A percentile compares a stretch with the other conserved stretches of the same genome.
phyloP scores from a whole-genome alignment of 2,113 vertebrate species.

The Sebastes fasciatus region DNA sequence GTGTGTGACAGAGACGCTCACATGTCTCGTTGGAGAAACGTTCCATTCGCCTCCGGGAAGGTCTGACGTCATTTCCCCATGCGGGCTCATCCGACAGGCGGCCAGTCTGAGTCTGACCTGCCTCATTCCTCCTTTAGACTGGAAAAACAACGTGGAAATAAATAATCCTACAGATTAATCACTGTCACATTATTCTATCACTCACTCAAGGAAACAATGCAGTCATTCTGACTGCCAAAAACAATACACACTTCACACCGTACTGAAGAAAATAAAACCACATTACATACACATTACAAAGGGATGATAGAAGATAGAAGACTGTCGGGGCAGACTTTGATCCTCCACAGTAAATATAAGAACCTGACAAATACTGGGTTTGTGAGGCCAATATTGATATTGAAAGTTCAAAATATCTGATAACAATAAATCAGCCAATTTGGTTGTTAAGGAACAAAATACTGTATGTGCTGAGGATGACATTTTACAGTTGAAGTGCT shows the following conservation, averaged over 20 bases:
- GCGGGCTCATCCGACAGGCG: constrained; percentile 79
- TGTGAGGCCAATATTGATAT: not conserved
- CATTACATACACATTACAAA: not conserved
- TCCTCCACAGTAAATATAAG: not conserved
- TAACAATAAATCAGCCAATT: not conserved
- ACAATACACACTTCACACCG: not conserved
- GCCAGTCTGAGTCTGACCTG: constrained; percentile 88
- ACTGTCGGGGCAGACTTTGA: not conserved
- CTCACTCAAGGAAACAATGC: constrained; percentile 29
- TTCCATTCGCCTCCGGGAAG: constrained; percentile 74
- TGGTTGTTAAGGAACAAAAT: too few species aligned
- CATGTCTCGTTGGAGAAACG: constrained; percentile 71
- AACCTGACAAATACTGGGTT: not conserved
- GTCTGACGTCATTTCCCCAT: constrained; percentile 50
- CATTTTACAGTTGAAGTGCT: not conserved
- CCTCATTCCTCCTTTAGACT: constrained; percentile 86
- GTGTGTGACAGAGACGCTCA: constrained; percentile 46
- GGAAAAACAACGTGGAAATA: constrained; percentile 57
- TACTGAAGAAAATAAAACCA: not conserved
- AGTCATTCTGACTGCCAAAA: constrained; percentile 5
- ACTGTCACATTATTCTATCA: constrained; percentile 74
- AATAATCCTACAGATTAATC: constrained; percentile 63
- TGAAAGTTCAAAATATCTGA: not conserved
- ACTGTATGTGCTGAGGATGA: not conserved
- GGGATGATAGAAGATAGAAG: not conserved